Evolutionary conservation across 2,888 invertebrate genomes (phyloP).

Genomic region (Agriotes lineatus): DNA sequence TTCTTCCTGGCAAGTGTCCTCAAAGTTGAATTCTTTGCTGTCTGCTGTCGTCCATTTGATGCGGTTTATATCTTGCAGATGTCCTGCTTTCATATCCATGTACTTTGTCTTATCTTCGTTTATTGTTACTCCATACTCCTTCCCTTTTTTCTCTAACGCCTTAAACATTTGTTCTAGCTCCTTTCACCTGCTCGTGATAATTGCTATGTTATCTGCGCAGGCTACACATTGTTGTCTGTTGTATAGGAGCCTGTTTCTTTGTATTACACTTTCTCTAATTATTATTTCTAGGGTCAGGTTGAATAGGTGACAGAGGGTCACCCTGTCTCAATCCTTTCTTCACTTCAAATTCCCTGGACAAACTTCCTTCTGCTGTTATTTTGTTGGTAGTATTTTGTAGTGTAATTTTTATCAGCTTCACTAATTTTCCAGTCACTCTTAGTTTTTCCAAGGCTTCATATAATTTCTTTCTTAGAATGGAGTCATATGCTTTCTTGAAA

Average conservation of each 20-base stretch:
- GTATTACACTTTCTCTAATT: background rate
- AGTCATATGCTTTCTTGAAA: too few relatives aligned
- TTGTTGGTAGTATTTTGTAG: too few relatives aligned
- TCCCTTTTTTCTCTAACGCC: background rate
- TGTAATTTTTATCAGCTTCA: too few relatives aligned
- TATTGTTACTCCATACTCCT: background rate
- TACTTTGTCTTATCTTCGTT: conserved; percentile 8
- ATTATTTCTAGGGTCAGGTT: background rate
- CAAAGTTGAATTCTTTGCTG: background rate
- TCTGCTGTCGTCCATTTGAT: conserved; percentile 5
- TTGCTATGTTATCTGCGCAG: conserved; percentile 3
- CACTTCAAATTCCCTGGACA: background rate
- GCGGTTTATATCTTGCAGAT: background rate
- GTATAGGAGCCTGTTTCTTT: background rate
- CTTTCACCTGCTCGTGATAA: background rate
- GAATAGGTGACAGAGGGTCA: background rate
- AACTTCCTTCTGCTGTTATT: background rate
- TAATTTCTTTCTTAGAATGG: too few relatives aligned
- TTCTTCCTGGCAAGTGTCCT: background rate
- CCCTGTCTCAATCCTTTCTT: too few relatives aligned
- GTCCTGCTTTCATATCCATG: conserved; percentile 10
- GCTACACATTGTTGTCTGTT: conserved; percentile 19
- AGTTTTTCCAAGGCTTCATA: too few relatives aligned
- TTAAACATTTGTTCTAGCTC: too few relatives aligned
- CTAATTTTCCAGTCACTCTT: too few relatives aligned